Conservation (phyloP, 2,113 vertebrate species). For the Calyptomena viridis region DNA sequence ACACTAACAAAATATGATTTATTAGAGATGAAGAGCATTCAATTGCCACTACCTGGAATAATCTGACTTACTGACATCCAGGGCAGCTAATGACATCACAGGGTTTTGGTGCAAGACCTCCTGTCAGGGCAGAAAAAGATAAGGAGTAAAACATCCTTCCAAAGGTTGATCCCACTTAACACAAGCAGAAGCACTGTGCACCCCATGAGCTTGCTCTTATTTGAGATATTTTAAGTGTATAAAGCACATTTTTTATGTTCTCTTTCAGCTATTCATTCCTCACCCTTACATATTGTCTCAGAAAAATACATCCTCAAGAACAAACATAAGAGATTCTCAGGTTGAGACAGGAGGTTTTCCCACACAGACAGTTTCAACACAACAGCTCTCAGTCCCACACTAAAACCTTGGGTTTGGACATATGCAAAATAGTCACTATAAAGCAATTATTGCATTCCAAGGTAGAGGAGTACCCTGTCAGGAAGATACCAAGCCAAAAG, state of each 20-base stretch:
- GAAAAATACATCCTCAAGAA: neutral
- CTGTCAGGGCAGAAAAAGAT: neutral
- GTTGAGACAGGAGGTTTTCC: neutral
- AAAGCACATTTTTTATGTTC: neutral
- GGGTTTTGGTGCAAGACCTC: neutral
- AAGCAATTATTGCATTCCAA: neutral
- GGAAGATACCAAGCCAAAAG: neutral
- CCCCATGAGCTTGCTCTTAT: neutral
- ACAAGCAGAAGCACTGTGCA: neutral
- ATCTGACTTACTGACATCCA: neutral
- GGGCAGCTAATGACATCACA: neutral
- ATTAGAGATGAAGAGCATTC: neutral
- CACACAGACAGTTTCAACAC: neutral
- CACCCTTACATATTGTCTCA: neutral
- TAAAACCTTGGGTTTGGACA: neutral
- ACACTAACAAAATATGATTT: neutral
- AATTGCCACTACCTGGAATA: accelerated
- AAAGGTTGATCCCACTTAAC: neutral
- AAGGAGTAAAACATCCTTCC: neutral
- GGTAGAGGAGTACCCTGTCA: neutral
- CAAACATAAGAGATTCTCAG: neutral
- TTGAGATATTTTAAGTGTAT: neutral
- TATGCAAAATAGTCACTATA: neutral
- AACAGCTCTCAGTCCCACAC: neutral
- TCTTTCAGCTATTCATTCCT: neutral